Evolutionary conservation across 2,797 vertebrate genomes (phyloP).

Genomic region (Gallinago stenura): DNA sequence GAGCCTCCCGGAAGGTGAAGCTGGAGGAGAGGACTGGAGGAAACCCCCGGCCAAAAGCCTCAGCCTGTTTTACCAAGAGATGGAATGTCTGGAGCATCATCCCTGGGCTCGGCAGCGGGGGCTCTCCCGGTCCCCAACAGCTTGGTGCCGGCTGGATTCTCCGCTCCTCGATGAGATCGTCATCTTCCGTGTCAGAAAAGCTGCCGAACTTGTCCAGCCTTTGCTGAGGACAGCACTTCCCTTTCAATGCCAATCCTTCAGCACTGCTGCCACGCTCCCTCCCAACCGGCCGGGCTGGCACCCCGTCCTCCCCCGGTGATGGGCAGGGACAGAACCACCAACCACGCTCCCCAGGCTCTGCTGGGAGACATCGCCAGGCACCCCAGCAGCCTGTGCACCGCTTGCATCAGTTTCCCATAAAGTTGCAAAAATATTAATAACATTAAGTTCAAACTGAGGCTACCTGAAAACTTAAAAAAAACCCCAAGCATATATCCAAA

Average conservation of each 20-base stretch:
- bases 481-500: rapidly evolving
- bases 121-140: not conserved
- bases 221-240: not conserved
- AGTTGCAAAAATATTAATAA: not conserved
- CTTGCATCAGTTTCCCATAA: not conserved
- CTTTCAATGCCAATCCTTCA: rapidly evolving
- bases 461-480: not conserved
- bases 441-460: not conserved
- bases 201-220: not conserved
- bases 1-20: not conserved
- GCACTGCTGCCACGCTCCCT: not conserved
- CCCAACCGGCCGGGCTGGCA: not conserved
- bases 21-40: not conserved
- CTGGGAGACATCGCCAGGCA: rapidly evolving
- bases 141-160: not conserved
- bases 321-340: not conserved
- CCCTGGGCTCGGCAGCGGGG: rapidly evolving
- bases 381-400: rapidly evolving
- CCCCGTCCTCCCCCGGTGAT: rapidly evolving
- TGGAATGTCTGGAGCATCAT: not conserved
- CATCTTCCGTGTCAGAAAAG: not conserved
- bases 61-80: not conserved
- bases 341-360: rapidly evolving
- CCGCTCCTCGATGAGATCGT: rapidly evolving
- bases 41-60: not conserved